Evolutionary conservation across 2,797 vertebrate genomes (phyloP).

Genomic region (Rhinella marina): DNA sequence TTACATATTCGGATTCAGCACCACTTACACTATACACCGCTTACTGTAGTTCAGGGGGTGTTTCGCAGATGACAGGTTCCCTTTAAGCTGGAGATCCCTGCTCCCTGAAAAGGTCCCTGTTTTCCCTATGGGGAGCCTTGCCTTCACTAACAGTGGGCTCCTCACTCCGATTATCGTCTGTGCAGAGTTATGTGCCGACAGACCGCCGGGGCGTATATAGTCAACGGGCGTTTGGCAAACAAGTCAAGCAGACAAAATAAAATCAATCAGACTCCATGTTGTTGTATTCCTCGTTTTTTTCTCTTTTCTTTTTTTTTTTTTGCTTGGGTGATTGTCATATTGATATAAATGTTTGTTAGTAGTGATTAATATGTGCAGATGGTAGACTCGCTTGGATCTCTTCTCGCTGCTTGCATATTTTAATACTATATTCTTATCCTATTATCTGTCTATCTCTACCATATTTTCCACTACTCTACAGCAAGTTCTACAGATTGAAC

Average conservation of each 20-base stretch:
- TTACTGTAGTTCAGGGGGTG: too few relatives aligned
- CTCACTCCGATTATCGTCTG: too few relatives aligned
- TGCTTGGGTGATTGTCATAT: constrained; percentile 1
- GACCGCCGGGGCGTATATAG: too few relatives aligned
- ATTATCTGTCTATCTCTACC: background rate
- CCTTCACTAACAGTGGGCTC: too few relatives aligned
- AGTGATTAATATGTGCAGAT: constrained; percentile 20
- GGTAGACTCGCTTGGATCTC: background rate
- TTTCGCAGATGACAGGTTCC: too few relatives aligned
- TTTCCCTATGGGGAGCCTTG: too few relatives aligned
- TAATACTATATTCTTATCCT: constrained; percentile 3
- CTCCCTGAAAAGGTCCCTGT: too few relatives aligned
- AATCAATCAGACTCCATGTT: background rate
- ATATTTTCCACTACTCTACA: background rate
- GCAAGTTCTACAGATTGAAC: constrained; percentile 1
- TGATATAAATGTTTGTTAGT: constrained; percentile 38
- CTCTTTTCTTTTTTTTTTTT: background rate
- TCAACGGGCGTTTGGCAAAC: too few relatives aligned
- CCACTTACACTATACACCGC: too few relatives aligned
- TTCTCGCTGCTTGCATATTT: background rate
- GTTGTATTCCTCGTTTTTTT: background rate
- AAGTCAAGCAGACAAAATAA: background rate
- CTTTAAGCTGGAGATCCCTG: too few relatives aligned
- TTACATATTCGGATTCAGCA: too few relatives aligned
- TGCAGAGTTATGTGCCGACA: too few relatives aligned